Percentiles rank a stretch among this genome's conserved stretches.
These are phyloP conservation scores for Apostichopus californicus DNA, from an alignment of 35 echinoderm and acorn worm species.

Conservation along the genomic window DNA sequence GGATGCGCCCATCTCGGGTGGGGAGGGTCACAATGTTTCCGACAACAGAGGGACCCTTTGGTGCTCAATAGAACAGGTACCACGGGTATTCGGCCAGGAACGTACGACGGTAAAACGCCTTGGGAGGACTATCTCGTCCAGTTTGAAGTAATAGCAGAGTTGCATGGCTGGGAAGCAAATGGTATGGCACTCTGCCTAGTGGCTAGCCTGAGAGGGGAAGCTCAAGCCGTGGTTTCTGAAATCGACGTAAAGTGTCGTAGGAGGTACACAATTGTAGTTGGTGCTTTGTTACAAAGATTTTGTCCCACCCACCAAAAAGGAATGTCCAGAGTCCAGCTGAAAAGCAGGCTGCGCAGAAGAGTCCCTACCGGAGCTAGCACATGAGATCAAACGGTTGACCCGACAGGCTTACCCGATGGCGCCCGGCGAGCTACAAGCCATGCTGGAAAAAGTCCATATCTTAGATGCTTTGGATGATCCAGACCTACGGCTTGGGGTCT, in stretches of 20 bases:
- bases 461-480: conserved; percentile 29
- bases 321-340: too few relatives aligned
- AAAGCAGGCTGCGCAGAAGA: background rate
- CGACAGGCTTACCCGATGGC: background rate
- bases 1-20: conserved; percentile 3
- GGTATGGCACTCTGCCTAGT: conserved; percentile 48
- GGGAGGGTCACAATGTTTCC: background rate
- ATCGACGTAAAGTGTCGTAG: background rate
- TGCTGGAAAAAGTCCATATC: background rate
- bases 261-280: conserved; percentile 5
- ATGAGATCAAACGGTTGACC: background rate
- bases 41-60: too few relatives aligned
- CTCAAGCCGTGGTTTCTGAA: conserved; percentile 36
- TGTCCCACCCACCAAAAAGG: conserved; percentile 27
- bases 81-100: background rate
- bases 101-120: too few relatives aligned
- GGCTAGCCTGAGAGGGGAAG: conserved; percentile 38
- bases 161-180: conserved; percentile 32
- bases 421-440: background rate
- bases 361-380: conserved; percentile 29
- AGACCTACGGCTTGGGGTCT: background rate
- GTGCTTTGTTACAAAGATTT: background rate
- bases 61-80: too few relatives aligned
- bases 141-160: conserved; percentile 50
- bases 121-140: conserved; percentile 36